These are phyloP conservation scores for Pseudorectes ferrugineus DNA, from an alignment of 2,113 vertebrate genomes.

Conservation along the genomic window DNA sequence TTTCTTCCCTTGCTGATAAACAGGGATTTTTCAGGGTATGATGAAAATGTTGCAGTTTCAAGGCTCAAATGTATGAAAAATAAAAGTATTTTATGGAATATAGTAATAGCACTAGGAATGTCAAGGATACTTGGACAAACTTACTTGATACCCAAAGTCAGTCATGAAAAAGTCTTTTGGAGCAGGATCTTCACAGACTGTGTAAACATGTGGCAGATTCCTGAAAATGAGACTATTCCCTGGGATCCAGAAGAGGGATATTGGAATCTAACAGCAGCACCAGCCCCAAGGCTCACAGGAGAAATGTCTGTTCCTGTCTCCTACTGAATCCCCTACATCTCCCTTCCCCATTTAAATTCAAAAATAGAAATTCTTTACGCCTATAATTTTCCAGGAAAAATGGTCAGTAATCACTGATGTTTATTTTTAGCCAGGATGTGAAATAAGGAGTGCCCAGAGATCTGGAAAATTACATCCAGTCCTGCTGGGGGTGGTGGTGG, in stretches of 20 bases:
- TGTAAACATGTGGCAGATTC: background rate
- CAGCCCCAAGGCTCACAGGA: background rate
- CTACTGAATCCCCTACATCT: background rate
- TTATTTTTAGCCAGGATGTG: background rate
- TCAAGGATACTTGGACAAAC: background rate
- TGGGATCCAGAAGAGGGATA: background rate
- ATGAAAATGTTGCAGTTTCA: background rate
- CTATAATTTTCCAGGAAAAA: background rate
- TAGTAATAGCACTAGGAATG: background rate
- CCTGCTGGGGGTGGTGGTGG: background rate
- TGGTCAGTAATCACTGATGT: background rate
- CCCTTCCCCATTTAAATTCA: background rate
- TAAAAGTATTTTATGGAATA: background rate
- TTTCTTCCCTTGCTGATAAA: background rate
- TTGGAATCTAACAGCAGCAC: fast-evolving
- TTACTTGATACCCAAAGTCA: background rate
- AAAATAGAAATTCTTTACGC: background rate
- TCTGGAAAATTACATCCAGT: background rate
- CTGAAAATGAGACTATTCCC: background rate
- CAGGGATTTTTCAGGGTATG: background rate
- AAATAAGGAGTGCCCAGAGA: background rate
- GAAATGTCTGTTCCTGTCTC: background rate
- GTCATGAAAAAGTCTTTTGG: background rate
- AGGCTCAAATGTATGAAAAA: background rate
- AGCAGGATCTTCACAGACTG: background rate